Conservation (phyloP, 2,113 vertebrate species). For the Centropus unirufus region DNA sequence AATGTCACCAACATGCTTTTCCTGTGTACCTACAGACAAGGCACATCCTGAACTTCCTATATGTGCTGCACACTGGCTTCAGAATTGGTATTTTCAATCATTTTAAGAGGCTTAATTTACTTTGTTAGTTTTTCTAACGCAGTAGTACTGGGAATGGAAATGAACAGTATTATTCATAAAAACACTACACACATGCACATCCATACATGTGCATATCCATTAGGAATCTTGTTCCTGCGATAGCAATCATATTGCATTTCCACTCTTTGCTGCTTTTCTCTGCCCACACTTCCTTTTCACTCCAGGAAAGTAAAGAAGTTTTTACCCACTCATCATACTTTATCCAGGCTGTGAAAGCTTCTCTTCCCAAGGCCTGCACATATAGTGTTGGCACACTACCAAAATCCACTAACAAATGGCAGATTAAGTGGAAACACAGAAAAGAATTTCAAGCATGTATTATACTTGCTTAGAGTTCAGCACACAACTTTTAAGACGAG, state of each 20-base stretch:
- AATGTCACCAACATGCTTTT: neutral
- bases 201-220: neutral
- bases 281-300: accelerated
- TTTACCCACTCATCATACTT: neutral
- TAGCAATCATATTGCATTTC: neutral
- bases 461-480: conserved; percentile 48
- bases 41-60: neutral
- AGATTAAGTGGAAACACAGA: conserved; percentile 67
- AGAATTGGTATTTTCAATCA: neutral
- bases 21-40: neutral
- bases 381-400: neutral
- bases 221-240: neutral
- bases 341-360: neutral
- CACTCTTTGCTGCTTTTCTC: neutral
- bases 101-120: neutral
- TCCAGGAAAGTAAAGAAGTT: neutral
- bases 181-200: neutral
- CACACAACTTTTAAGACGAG: neutral
- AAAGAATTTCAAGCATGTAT: conserved; percentile 74
- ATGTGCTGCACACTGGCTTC: neutral
- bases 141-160: neutral
- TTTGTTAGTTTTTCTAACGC: neutral
- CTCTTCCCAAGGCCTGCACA: conserved; percentile 14
- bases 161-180: neutral
- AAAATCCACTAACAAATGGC: conserved; percentile 57